Base-by-base conservation (phyloP, 2,888 invertebrate genomes). In the Cabera pusaria region DNA sequence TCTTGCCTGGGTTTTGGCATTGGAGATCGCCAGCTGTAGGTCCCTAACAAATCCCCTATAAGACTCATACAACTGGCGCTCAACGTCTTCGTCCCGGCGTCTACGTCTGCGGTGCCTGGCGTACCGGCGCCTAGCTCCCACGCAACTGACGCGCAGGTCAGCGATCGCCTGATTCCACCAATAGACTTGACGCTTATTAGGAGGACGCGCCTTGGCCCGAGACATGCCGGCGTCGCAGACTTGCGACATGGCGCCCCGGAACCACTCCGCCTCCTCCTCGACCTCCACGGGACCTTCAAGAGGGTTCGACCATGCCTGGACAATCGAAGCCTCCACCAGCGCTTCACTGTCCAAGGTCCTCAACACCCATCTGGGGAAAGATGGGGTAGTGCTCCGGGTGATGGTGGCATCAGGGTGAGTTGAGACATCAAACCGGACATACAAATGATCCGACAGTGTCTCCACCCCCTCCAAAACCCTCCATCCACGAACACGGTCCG, bases 381-480 rank as follows among this genome's bases (percentile, higher is more conserved):
- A 1, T 20, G 5, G 14, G 10, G 3, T 6, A 1, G 5, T n/a
- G 5, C 2, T 6, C 5, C 7, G 7, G n/a, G n/a, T n/a, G n/a
- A n/a, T n/a, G n/a, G n/a, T 5, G 1, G 18, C 1, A 22, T 17
- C 10, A 6, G 29, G 5, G 33, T n/a, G n/a, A n/a, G n/a, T n/a
- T n/a, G 28, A 28, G 9, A 40, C 16, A 6, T 29, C 29, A 12
- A 41, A 41, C 22, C 31, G 25, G 2, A 41, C 23, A n/a, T 41
- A 34, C 0, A 19, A 24, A n/a, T 41, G 40, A 9, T 41, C 40
- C 7, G 34, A 41, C 2, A 41, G 8, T 1, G 34, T 34, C 8
- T 34, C 40, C 16, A 7, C 40, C 3, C n/a, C 34, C 8, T 9
- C 34, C 4, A 29, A 1, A 3, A 42, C 42, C 5, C 16, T 22